Conservation (phyloP, 2,113 vertebrate genomes). For the Atrichornis clamosus region DNA sequence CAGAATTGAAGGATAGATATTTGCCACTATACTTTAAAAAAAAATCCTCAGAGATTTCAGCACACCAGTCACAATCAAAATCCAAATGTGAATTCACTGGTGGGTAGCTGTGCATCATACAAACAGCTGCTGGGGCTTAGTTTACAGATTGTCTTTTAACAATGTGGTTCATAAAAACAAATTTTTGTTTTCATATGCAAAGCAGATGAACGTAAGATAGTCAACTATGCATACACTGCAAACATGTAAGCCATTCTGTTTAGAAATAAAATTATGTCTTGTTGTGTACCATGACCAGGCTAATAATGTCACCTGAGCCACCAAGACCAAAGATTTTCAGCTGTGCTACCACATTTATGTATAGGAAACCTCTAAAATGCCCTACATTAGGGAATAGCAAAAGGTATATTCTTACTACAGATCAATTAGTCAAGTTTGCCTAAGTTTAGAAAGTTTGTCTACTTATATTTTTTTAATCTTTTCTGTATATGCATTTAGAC, state of each 20-base stretch:
- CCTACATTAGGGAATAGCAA: not conserved
- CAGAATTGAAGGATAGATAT: not conserved
- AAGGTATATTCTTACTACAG: not conserved
- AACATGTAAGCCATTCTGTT: not conserved
- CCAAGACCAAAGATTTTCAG: not conserved
- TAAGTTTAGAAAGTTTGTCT: not conserved
- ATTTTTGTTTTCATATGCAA: not conserved
- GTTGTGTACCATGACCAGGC: not conserved
- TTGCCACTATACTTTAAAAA: not conserved
- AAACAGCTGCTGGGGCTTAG: not conserved
- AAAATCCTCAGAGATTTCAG: not conserved
- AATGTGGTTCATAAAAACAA: not conserved
- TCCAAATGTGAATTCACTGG: not conserved
- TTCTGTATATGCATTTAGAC: not conserved
- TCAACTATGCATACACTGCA: not conserved
- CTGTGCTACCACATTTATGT: not conserved
- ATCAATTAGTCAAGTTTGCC: not conserved
- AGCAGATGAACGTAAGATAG: not conserved
- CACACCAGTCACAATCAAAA: not conserved
- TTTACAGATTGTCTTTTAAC: not conserved
- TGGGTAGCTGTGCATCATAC: not conserved
- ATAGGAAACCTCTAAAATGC: not conserved
- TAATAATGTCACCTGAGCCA: not conserved
- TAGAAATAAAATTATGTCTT: not conserved
- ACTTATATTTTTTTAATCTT: not conserved